Evolutionary conservation across 2,797 vertebrate genomes (phyloP), one percentile per base, ranked within the genome.

Genomic region (Oophaga sylvatica): DNA sequence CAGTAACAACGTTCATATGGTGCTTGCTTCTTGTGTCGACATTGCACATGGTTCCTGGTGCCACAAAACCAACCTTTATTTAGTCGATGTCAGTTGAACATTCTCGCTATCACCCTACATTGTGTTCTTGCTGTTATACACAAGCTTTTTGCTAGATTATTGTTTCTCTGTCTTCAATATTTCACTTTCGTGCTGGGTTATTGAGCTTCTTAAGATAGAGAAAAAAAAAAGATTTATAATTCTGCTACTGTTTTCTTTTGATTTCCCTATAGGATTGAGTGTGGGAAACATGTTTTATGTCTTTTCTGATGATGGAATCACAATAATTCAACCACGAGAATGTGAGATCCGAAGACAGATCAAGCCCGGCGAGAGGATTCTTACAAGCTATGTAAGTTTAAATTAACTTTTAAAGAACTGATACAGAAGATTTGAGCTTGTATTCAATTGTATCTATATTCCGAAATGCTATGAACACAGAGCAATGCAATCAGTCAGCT

Each of bases 201-300:
- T 70, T 83, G 79, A 81, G 13, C 62, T 90, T 60, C 88, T 90
- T 53, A 84, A 22, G 79, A 17, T 68, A 57, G 63, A 2, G 0
- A 57, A 29, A 67, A 75, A 56, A 68, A 57, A 83, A 5, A 5
- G 59, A 67, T 0, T 90, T 57, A 83, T 87, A 13, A 4, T 12
- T 81, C 68, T 76, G 0, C 86, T 92, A n/a, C 62, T 67, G 76
- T 89, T 85, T 85, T 90, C 90, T 87, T 88, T 78, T 71, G 63
- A 83, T 86, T 90, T 67, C 85, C 87, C 91, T 91, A 22, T 92
- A 99, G 97, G 97, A 45, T 90, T 99, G 93, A 97, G 98, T 68
- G 97, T 99, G 85, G 97, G 98, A 86, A 98, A 99, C 89, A 95
- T 99, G 97, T 99, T 99, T 93, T 99, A 99, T 10, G 93, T 99